Percentiles rank a stretch among this genome's conserved stretches.
Conservation (phyloP, 2,113 vertebrate genomes). For the Tetrax tetrax region DNA sequence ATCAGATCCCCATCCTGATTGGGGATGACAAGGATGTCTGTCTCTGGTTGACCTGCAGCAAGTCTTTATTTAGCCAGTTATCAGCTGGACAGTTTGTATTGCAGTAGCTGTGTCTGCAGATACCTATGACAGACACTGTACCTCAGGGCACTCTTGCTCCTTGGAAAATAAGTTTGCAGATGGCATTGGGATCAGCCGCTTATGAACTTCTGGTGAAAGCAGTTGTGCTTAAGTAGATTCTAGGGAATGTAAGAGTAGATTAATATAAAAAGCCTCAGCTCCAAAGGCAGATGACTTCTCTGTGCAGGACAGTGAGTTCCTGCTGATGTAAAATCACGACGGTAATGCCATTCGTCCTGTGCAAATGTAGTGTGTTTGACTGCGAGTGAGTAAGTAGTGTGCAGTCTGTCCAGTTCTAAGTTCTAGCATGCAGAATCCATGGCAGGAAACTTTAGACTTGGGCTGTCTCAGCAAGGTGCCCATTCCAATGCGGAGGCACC, state of each 20-base stretch:
- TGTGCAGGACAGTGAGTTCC: neutral
- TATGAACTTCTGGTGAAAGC: neutral
- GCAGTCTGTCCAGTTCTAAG: neutral
- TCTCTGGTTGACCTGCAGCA: neutral
- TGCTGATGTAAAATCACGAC: neutral
- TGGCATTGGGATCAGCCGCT: neutral
- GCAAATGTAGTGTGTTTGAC: neutral
- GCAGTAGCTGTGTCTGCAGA: neutral
- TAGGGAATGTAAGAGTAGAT: neutral
- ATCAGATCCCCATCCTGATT: no score
- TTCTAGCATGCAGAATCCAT: neutral
- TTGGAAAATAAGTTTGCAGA: neutral
- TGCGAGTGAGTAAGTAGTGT: neutral
- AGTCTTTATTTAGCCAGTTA: neutral
- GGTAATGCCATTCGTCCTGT: accelerated
- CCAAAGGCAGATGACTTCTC: neutral
- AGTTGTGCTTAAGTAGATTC: neutral
- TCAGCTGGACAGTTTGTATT: neutral
- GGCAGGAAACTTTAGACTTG: neutral
- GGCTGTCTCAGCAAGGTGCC: neutral
- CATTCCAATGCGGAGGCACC: neutral
- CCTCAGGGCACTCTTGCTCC: neutral
- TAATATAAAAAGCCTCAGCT: neutral
- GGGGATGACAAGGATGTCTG: neutral
- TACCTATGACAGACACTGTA: neutral